These are phyloP conservation scores for Polymixis flavicincta DNA, from an alignment of 2,888 invertebrate genomes.

Conservation along the genomic window DNA sequence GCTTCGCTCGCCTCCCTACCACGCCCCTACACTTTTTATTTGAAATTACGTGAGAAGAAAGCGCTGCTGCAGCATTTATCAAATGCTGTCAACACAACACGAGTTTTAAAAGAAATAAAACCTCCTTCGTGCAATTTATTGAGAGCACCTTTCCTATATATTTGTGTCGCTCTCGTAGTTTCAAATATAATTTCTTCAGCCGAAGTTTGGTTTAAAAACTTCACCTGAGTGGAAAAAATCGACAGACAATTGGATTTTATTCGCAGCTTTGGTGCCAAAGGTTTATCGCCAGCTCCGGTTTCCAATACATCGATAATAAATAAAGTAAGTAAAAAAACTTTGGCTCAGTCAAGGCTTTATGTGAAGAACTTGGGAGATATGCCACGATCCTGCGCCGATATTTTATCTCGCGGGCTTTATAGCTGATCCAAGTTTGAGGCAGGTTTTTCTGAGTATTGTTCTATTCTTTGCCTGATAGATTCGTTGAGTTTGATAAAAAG, in stretches of 20 bases:
- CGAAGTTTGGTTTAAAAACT: conserved; percentile 54
- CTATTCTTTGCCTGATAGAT: conserved; percentile 35
- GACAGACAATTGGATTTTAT: conserved; percentile 64
- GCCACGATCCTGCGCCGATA: conserved; percentile 63
- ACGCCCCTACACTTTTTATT: conserved; percentile 49
- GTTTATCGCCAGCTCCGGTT: conserved; percentile 61
- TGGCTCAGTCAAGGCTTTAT: conserved; percentile 66
- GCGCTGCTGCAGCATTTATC: conserved; percentile 57
- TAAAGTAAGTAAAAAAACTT: conserved; percentile 65
- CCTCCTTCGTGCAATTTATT: conserved; percentile 55
- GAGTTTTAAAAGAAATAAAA: conserved; percentile 65
- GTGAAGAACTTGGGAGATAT: conserved; percentile 67
- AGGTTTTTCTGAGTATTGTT: conserved; percentile 36
- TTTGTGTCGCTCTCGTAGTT: conserved; percentile 35
- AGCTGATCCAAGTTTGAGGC: conserved; percentile 53
- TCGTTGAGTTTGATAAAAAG: conserved; percentile 21
- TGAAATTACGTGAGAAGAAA: conserved; percentile 60
- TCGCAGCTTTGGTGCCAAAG: conserved; percentile 65
- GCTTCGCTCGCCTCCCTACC: conserved; percentile 5
- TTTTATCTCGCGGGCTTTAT: conserved; percentile 65
- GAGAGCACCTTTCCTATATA: conserved; percentile 51
- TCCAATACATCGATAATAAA: conserved; percentile 68
- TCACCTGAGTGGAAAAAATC: conserved; percentile 67
- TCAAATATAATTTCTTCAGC: conserved; percentile 43
- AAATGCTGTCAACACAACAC: conserved; percentile 61